Percentiles rank a stretch among this genome's conserved stretches.
Conservation (phyloP, 2,113 vertebrate species). For the Macheiramphus alcinus region DNA sequence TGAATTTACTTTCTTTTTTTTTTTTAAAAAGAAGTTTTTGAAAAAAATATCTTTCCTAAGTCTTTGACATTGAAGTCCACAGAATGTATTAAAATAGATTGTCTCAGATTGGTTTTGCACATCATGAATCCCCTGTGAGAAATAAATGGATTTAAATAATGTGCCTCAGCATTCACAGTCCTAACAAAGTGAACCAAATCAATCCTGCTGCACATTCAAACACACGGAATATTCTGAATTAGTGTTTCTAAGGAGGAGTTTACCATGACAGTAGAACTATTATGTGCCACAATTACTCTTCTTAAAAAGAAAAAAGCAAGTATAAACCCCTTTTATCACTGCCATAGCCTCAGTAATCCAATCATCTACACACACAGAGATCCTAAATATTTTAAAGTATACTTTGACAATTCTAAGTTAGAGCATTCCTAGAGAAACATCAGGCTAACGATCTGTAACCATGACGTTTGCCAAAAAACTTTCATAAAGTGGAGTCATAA, state of each 20-base stretch:
- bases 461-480: neutral
- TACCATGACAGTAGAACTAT: neutral
- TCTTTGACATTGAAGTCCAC: neutral
- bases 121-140: neutral
- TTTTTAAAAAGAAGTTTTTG: neutral
- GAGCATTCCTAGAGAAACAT: neutral
- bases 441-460: neutral
- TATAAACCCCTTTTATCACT: neutral
- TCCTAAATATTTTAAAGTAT: neutral
- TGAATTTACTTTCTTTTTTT: neutral
- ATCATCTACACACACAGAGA: neutral
- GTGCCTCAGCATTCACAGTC: neutral
- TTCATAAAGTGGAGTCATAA: neutral
- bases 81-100: neutral
- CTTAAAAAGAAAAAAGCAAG: neutral
- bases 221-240: neutral
- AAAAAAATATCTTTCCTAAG: neutral
- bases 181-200: neutral
- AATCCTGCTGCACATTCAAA: neutral
- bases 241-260: neutral
- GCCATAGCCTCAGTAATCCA: neutral
- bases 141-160: slow-evolving; percentile 9
- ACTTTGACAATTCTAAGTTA: neutral
- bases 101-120: neutral
- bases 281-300: neutral